phyloP scores from a whole-genome alignment of 2,113 vertebrate species.

The Sinocyclocheilus grahami region DNA sequence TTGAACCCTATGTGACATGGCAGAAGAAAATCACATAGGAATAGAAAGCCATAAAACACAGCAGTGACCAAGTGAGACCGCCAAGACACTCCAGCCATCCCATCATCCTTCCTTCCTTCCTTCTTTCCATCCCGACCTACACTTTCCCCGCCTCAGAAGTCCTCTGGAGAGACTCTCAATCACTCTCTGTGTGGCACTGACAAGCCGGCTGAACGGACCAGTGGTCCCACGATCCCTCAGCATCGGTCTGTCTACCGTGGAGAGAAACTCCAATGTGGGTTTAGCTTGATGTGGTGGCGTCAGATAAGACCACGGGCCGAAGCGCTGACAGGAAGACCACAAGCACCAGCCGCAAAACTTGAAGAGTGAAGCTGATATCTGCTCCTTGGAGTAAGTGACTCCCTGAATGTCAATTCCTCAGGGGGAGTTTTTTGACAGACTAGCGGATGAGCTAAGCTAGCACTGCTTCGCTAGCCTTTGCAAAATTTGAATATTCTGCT shows the following conservation, averaged over 20 bases:
- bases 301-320: constrained; percentile 33
- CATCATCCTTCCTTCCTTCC: constrained; percentile 42
- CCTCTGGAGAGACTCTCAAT: constrained; percentile 31
- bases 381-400: constrained; percentile 13
- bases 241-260: constrained; percentile 24
- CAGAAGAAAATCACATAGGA: constrained; percentile 98
- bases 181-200: constrained; percentile 34
- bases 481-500: constrained; percentile 20
- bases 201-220: constrained; percentile 23
- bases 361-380: not conserved
- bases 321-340: constrained; percentile 19
- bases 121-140: not conserved
- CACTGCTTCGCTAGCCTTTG: constrained; percentile 43
- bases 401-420: not conserved
- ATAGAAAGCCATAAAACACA: constrained; percentile 99
- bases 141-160: not conserved
- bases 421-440: constrained; percentile 63
- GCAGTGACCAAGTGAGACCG: constrained; percentile 77
- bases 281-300: constrained; percentile 17
- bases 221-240: constrained; percentile 26
- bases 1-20: constrained; percentile 98
- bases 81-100: constrained; percentile 39
- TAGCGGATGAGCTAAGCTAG: constrained; percentile 66
- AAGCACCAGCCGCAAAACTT: not conserved
- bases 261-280: constrained; percentile 35